Evolutionary conservation across 2,113 vertebrate genomes (phyloP).

Genomic region (Poeciliopsis retropinna): DNA sequence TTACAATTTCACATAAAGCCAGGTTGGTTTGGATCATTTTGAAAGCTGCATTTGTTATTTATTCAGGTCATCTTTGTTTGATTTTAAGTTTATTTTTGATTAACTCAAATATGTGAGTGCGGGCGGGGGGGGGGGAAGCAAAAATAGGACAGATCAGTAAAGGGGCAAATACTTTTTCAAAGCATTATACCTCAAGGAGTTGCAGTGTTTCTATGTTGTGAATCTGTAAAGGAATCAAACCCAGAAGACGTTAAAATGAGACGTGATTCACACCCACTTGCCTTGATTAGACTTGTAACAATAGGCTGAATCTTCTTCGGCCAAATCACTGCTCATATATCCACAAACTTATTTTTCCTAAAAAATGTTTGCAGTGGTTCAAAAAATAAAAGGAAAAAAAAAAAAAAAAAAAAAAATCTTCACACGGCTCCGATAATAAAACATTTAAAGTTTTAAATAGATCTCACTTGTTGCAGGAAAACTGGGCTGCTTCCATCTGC

Average conservation of each 20-base stretch:
- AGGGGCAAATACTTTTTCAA: neutral
- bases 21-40: too few species aligned
- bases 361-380: neutral
- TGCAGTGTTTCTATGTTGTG: slow-evolving; percentile 19
- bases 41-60: too few species aligned
- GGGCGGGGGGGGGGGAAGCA: neutral
- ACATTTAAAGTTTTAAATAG: slow-evolving; percentile 14
- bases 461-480: slow-evolving; percentile 15
- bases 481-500: slow-evolving; percentile 10
- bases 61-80: too few species aligned
- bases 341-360: neutral
- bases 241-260: slow-evolving; percentile 31
- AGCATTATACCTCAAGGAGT: slow-evolving; percentile 16
- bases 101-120: neutral
- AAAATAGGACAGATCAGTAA: neutral
- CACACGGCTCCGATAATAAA: neutral
- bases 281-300: slow-evolving; percentile 26
- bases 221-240: slow-evolving; percentile 19
- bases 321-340: neutral
- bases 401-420: neutral
- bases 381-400: neutral
- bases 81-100: neutral
- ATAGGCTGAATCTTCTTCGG: neutral
- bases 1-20: too few species aligned
- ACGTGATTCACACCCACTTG: slow-evolving; percentile 45